Evolutionary conservation across 2,888 invertebrate species (phyloP), one percentile per base, ranked within the genome.

Genomic region (Seira sanloemensis): DNA sequence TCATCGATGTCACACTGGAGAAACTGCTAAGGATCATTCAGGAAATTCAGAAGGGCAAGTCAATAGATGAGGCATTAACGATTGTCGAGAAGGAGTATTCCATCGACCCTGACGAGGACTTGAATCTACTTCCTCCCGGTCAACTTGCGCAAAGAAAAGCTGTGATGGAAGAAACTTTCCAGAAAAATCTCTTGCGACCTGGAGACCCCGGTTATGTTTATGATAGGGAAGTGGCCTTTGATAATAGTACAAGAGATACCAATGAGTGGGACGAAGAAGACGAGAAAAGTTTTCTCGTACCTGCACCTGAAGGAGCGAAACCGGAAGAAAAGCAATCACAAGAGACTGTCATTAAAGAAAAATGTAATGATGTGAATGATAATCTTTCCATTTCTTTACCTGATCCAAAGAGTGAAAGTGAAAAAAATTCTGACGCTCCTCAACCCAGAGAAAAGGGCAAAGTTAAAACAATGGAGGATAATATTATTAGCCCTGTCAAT

Each of bases 161-260:
- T n/a, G 88, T 92, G 0, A 93, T 93, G 92, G 91, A 92, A 24
- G 88, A 91, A 79, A 91, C 90, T 1, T 93, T 92, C 90, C 90
- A 91, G 78, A 91, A 91, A 84, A 91, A 92, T 86, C 88, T 90
- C 21, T 90, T 92, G 37, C 91, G 91, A 85, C 91, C 91, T 0
- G 91, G 90, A 0, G 92, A 92, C 89, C 90, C 91, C 0, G 91
- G 90, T 69, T 93, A 91, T 88, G 87, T 91, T 78, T 93, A 93
- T 89, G 92, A 93, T 86, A 90, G 92, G 21, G 91, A 91, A 84
- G 91, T 92, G 0, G 91, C 92, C 90, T 92, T 91, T 86, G 69
- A 84, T 46, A 46, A 24, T 37, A 21, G 7, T 24, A 89, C 90
- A 19, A 90, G 91, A 69, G 90, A 91, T 69, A 89, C 90, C 16